Evolutionary conservation across 2,113 vertebrate genomes (phyloP).

Genomic region (Uropsilus gracilis): DNA sequence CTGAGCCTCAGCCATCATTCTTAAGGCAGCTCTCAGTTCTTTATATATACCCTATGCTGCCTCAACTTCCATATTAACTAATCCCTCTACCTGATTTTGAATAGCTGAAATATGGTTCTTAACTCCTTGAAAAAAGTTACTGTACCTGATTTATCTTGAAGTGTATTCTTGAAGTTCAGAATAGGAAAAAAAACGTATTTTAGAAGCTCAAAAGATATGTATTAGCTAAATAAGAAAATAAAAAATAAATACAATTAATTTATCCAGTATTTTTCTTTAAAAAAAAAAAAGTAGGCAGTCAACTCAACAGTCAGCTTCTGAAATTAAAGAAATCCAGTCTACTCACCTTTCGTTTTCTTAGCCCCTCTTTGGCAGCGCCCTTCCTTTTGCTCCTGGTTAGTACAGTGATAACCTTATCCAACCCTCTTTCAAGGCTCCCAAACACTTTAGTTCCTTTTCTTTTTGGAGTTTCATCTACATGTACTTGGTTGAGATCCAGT

Average conservation of each 20-base stretch:
- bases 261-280: neutral
- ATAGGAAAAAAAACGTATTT: neutral
- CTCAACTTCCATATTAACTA: neutral
- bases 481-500: slow-evolving; percentile 83
- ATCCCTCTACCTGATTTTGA: neutral
- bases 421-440: slow-evolving; percentile 93
- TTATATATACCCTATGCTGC: neutral
- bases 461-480: slow-evolving; percentile 90
- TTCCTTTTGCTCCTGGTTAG: slow-evolving; percentile 94
- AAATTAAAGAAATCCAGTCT: neutral
- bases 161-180: neutral
- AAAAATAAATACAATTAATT: neutral
- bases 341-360: slow-evolving; percentile 92
- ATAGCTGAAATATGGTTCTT: neutral
- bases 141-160: neutral
- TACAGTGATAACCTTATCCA: slow-evolving; percentile 97
- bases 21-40: neutral
- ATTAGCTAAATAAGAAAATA: neutral
- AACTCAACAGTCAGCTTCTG: neutral
- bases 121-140: neutral
- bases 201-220: neutral
- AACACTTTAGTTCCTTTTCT: slow-evolving; percentile 92
- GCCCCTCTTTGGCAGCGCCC: slow-evolving; percentile 84
- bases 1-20: neutral
- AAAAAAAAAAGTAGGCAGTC: neutral